phyloP scores from a whole-genome alignment of 37 sponge, comb jelly and placozoan species.

The Chondrosia reniformis region DNA sequence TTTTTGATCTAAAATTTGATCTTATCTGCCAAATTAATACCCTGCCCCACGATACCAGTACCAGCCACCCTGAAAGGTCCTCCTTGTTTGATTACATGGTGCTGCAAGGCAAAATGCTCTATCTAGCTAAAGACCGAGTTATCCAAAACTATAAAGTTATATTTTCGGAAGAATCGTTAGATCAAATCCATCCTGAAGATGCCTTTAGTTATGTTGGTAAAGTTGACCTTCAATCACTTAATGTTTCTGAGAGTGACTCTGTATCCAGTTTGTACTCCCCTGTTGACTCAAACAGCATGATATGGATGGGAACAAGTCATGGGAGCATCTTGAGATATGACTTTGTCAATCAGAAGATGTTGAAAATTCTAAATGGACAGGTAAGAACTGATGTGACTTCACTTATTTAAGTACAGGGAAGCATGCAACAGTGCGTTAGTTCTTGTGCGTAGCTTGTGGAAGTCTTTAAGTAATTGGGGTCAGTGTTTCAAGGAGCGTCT shows the following conservation, averaged over 20 bases:
- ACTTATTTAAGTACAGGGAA: not conserved
- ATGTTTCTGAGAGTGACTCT: not conserved
- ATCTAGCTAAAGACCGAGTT: not conserved
- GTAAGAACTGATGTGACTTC: too few relatives aligned
- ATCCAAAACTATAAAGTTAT: conserved; percentile 3
- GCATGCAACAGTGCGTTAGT: too few relatives aligned
- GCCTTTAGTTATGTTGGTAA: not conserved
- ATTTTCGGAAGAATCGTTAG: not conserved
- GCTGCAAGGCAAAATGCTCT: not conserved
- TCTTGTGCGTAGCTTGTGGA: too few relatives aligned
- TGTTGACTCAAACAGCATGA: not conserved
- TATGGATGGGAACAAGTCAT: conserved; percentile 2
- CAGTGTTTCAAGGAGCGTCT: too few relatives aligned
- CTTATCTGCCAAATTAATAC: conserved; percentile 39
- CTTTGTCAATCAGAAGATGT: not conserved
- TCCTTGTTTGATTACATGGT: too few relatives aligned
- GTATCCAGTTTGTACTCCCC: not conserved
- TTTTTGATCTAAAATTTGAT: conserved; percentile 6
- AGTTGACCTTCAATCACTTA: not conserved
- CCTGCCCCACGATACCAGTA: conserved; percentile 48
- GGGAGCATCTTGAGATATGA: conserved; percentile 15
- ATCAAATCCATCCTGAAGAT: not conserved
- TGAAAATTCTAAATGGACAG: conserved; percentile 1
- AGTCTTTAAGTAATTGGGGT: too few relatives aligned
- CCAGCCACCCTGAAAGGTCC: too few relatives aligned